Evolutionary conservation across 2,113 vertebrate genomes (phyloP).

Genomic region (Gulo gulo): DNA sequence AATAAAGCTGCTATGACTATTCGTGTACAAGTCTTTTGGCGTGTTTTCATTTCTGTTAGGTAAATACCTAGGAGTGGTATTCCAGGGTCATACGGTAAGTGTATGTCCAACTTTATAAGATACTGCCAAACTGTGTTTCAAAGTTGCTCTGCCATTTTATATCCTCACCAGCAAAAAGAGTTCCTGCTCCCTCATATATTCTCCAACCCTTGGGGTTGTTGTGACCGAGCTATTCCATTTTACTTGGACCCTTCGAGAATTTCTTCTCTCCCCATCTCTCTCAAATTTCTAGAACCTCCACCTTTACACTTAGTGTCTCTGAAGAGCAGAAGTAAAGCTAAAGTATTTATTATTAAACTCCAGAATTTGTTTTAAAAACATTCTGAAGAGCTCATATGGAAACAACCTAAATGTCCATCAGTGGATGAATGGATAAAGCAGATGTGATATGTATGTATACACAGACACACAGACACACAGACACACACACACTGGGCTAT

Average conservation of each 20-base stretch:
- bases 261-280: not conserved
- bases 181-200: too few species aligned
- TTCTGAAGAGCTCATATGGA: not conserved
- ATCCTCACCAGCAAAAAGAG: not conserved
- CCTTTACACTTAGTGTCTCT: not conserved
- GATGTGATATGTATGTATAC: not conserved
- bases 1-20: not conserved
- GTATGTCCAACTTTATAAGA: not conserved
- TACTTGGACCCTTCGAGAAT: not conserved
- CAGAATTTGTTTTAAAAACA: not conserved
- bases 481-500: not conserved
- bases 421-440: not conserved
- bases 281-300: not conserved
- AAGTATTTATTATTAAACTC: not conserved
- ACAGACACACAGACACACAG: not conserved
- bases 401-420: not conserved
- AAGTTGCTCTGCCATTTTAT: not conserved
- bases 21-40: not conserved
- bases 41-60: not conserved
- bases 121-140: not conserved
- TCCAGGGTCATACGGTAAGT: not conserved
- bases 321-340: slow-evolving; percentile 11
- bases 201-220: not conserved
- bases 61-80: not conserved
- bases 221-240: not conserved